Evolutionary conservation across 2,797 vertebrate species (phyloP), one percentile per base, ranked within the genome.

Genomic region (Crocidura indochinensis): DNA sequence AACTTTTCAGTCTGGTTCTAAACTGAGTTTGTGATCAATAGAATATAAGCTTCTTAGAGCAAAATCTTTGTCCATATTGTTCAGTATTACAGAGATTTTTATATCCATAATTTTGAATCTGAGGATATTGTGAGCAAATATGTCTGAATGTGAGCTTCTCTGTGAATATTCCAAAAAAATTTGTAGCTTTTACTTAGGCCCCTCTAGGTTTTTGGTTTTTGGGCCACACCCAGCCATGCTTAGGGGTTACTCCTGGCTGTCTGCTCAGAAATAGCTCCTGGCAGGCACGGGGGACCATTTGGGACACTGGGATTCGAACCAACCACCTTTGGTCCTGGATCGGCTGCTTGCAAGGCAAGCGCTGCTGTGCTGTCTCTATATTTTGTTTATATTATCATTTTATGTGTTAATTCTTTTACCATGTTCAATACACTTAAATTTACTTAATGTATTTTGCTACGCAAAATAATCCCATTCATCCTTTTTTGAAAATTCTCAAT

Each of bases 1-100:
- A 92, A 31, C 24, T 93, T 87, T 11, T 60, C 46, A 64, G 27
- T 68, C 27, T 93, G 26, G 17, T 83, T 78, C 82, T 51, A 71
- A 77, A 6, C 47, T 74, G 84, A 72, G 31, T 84, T 46, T 69
- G 19, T 49, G 64, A 20, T 6, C 9, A 76, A n/a, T 24, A 49
- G 51, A 80, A 62, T 62, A 44, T 71, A 46, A 89, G 8, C 1
- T 49, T 74, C 12, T 14, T 65, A 4, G 14, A 82, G 53, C 5
- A 2, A 68, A 62, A 26, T 29, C 15, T 56, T 71, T 77, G 15
- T 56, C 29, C 19, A 9, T 22, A 27, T 29, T 27, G 17, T 53
- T 90, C 72, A 46, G 53, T 78, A 27, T 6, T 56, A 31, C 22
- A n/a, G 17, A 47, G 17, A 19, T 38, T 91, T 67, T 29, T 27